A percentile compares a stretch with the other conserved stretches of the same genome.
Evolutionary conservation across 2,113 vertebrate species (phyloP).

Genomic region (Nyctereutes procyonoides): DNA sequence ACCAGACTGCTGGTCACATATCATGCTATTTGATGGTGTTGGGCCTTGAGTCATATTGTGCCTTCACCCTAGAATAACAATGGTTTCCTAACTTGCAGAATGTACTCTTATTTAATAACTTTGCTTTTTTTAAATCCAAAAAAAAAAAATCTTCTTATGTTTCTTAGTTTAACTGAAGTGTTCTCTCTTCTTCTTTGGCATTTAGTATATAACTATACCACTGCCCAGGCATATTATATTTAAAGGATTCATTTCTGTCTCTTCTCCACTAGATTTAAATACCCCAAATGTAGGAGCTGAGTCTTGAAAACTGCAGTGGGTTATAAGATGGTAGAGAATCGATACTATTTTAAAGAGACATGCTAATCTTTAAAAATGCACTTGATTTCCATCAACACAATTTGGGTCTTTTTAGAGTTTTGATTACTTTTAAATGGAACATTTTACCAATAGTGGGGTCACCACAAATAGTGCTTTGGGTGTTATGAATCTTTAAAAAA

Average conservation of each 20-base stretch:
- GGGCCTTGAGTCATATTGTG: neutral
- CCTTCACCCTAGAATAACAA: neutral
- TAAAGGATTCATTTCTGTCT: neutral
- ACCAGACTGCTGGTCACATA: neutral
- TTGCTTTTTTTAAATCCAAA: neutral
- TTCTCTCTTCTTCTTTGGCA: neutral
- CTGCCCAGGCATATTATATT: neutral
- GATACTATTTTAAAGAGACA: neutral
- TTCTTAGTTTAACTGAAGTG: neutral
- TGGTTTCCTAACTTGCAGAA: neutral
- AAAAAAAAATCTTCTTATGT: neutral
- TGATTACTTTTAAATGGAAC: neutral
- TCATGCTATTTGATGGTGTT: neutral
- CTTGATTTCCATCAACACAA: neutral
- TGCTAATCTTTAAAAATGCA: neutral
- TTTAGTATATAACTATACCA: neutral
- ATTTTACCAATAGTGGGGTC: neutral
- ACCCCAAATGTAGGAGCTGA: neutral
- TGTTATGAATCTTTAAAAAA: neutral
- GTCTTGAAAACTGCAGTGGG: neutral
- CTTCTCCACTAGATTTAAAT: neutral
- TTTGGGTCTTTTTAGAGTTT: neutral
- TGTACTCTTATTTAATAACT: neutral
- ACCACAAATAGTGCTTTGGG: neutral
- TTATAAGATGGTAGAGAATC: neutral